A percentile compares a stretch with the other conserved stretches of the same genome.
Conservation (phyloP, 1,140 invertebrate species). For the Ceratina calcarata region DNA sequence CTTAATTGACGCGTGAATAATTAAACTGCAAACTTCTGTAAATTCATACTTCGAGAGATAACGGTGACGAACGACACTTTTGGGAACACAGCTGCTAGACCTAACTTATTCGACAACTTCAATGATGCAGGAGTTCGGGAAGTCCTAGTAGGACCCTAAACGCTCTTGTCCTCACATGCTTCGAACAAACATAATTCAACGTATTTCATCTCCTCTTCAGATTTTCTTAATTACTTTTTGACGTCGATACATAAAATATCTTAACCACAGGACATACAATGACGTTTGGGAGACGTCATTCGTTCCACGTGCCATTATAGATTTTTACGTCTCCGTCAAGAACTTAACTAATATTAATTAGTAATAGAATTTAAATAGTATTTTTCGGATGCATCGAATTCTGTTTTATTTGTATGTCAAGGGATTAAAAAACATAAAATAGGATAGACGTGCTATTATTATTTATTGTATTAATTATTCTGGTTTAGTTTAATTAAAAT, state of each 20-base stretch:
- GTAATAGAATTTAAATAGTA: too few relatives aligned
- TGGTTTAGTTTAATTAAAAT: too few relatives aligned
- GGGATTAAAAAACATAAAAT: too few relatives aligned
- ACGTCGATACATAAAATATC: neutral
- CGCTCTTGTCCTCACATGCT: neutral
- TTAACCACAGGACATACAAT: too few relatives aligned
- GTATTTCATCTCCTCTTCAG: neutral
- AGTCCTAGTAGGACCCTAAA: neutral
- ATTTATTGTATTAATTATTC: too few relatives aligned
- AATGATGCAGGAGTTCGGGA: neutral
- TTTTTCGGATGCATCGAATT: too few relatives aligned
- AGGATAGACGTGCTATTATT: too few relatives aligned
- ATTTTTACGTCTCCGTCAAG: too few relatives aligned
- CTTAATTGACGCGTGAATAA: neutral
- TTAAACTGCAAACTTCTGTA: neutral
- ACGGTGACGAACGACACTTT: neutral
- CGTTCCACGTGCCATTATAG: too few relatives aligned
- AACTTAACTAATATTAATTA: too few relatives aligned
- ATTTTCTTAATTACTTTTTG: neutral
- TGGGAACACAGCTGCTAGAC: neutral
- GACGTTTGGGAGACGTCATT: too few relatives aligned
- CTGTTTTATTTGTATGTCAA: too few relatives aligned
- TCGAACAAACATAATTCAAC: neutral
- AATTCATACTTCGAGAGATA: neutral
- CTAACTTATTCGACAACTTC: neutral